Percentiles rank a stretch among this genome's conserved stretches.
Evolutionary conservation across 2,113 vertebrate species (phyloP).

Genomic region (Solea senegalensis): DNA sequence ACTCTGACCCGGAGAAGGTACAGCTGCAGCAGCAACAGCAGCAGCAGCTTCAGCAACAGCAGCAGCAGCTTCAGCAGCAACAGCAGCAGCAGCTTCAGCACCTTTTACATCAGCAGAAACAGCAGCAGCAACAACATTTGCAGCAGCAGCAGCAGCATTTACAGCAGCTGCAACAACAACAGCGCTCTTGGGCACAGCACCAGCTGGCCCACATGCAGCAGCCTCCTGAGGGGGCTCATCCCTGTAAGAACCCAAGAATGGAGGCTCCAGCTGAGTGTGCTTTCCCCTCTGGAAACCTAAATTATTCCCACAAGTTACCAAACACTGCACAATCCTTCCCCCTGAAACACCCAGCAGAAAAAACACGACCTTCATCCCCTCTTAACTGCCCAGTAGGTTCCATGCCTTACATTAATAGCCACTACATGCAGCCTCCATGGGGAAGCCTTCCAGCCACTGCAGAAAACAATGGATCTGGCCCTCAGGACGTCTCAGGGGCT

Average conservation of each 20-base stretch:
- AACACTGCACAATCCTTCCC: conserved; percentile 87
- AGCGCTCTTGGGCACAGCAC: conserved; percentile 92
- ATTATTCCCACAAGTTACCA: conserved; percentile 88
- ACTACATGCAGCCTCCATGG: conserved; percentile 90
- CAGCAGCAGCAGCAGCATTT: conserved; percentile 71
- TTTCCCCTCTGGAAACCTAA: conserved; percentile 85
- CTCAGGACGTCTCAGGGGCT: conserved; percentile 88
- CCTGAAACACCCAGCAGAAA: conserved; percentile 90
- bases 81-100: conserved; percentile 81
- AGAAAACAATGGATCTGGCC: conserved; percentile 91
- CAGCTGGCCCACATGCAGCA: conserved; percentile 95
- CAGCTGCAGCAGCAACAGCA: conserved; percentile 60
- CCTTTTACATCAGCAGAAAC: conserved; percentile 7
- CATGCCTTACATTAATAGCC: conserved; percentile 89
- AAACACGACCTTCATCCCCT: conserved; percentile 87
- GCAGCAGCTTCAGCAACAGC: conserved; percentile 72
- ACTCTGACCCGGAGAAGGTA: conserved; percentile 88
- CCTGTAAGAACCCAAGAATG: conserved; percentile 86
- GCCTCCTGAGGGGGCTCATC: conserved; percentile 85
- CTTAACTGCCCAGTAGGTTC: conserved; percentile 87
- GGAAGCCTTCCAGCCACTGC: conserved; percentile 90
- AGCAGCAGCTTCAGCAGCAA: conserved; percentile 67
- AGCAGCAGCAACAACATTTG: conserved; percentile 29
- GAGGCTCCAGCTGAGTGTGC: conserved; percentile 71
- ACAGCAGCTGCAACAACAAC: conserved; percentile 82